Evolutionary conservation across 2,888 invertebrate species (phyloP), one percentile per base, ranked within the genome.

Genomic region (Dione vanillae): DNA sequence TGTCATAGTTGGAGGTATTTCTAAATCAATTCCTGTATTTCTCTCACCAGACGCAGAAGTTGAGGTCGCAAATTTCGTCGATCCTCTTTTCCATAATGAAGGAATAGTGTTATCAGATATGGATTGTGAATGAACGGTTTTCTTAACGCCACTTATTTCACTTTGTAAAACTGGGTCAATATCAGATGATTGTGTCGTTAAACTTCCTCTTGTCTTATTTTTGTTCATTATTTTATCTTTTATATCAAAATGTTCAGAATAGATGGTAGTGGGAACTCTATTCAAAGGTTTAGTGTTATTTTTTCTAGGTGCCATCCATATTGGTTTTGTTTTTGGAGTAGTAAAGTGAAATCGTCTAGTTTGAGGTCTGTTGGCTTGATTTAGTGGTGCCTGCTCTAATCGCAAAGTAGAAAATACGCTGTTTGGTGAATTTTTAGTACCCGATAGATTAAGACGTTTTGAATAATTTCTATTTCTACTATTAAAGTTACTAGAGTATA

Each of bases 101-200:
- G 93, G 90, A 64, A 94, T 93, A n/a, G 88, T 89, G 76, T 93
- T 93, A 69, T 94, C 93, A 43, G 87, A 86, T 76, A 89, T 88
- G 8, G 88, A 85, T 73, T 87, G 90, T 64, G 88, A 89, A 78
- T 88, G 88, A 41, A 91, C 93, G 51, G 91, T 80, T 70, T 91
- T 90, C 69, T 91, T 89, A 9, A 86, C 78, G 27, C 90, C 88
- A 72, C 87, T 81, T 19, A 88, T 83, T 58, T 92, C 92, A 67
- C 85, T 88, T 79, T 94, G 90, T 54, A 87, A 78, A 0, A 94
- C 88, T 41, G 94, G 94, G 78, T 94, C 94, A 65, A 94, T 92
- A 71, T 93, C 92, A 45, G 94, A 90, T 37, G 93, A 85, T 27
- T 89, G 85, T 6, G 94, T 94, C 1, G 92, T 93, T 35, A 93